Conservation (phyloP, 2,113 vertebrate species). For the Pagrus major region DNA sequence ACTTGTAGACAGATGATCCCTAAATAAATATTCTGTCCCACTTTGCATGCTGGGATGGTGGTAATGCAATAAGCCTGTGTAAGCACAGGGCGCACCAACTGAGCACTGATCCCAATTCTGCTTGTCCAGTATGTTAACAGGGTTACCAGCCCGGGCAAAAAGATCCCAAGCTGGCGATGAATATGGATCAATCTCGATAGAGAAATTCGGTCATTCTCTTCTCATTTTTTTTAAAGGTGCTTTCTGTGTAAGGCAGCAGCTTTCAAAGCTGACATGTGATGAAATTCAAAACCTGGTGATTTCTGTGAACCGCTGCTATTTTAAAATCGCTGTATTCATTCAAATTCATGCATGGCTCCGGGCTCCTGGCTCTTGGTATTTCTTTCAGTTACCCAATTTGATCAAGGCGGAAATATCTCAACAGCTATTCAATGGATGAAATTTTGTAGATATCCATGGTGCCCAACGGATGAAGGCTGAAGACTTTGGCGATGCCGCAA, state of each 20-base stretch:
- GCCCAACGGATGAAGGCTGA: neutral
- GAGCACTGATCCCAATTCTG: constrained; percentile 50
- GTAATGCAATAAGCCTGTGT: constrained; percentile 73
- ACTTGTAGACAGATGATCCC: constrained; percentile 66
- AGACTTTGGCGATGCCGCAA: too few species aligned
- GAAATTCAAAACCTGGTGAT: neutral
- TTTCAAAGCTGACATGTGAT: neutral
- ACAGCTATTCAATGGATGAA: neutral
- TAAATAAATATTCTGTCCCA: constrained; percentile 71
- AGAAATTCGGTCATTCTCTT: neutral
- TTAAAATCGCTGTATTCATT: neutral
- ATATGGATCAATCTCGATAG: constrained; percentile 12
- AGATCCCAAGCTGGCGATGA: constrained; percentile 16
- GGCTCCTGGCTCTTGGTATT: neutral
- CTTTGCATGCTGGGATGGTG: constrained; percentile 58
- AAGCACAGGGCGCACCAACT: constrained; percentile 45
- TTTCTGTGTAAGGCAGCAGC: neutral
- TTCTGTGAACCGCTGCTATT: neutral
- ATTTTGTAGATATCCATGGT: neutral
- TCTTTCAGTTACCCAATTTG: neutral
- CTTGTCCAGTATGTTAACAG: constrained; percentile 31
- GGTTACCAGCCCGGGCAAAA: neutral
- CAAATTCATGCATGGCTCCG: neutral
- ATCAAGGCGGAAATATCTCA: neutral
- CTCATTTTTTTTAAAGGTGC: too few species aligned